Base-by-base conservation (phyloP, 1,140 invertebrate genomes). In the Batillaria attramentaria region DNA sequence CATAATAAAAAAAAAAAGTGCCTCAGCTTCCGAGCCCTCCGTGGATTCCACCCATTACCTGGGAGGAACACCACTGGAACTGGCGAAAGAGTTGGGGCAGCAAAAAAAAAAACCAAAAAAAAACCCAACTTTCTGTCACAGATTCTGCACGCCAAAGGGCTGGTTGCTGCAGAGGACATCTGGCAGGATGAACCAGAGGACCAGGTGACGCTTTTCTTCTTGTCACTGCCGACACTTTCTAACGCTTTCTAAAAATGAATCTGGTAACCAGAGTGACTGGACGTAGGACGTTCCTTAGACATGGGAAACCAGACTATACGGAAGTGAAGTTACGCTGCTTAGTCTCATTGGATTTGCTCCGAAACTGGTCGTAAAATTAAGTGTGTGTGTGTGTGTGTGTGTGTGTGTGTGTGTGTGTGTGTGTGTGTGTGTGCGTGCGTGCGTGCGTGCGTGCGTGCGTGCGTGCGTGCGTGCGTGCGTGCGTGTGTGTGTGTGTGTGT, bases 151-250 rank as follows among this genome's bases (percentile, higher is more conserved):
- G 73, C 62, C 1, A 77, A 81, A 68, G 81, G 83, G 20, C 76
- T 78, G 62, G 78, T 88, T 24, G 41, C 69, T 16, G 13, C 76
- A 54, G 43, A 81, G 69, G 79, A 86, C 42, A 86, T 88, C 18
- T 84, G 85, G 82, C 73, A 84, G 46, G 83, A 82, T 18, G 87
- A 87, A 83, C 84, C 84, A n/a, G 84, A 87, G 72, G 81, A 84
- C 75, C 16, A 42, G 70, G 84, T 85, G 79, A n/a, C n/a, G n/a
- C n/a, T n/a, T n/a, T n/a, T n/a, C n/a, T n/a, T n/a, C n/a, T n/a
- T n/a, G n/a, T n/a, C n/a, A n/a, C n/a, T n/a, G n/a, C n/a, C n/a
- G n/a, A n/a, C n/a, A n/a, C n/a, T n/a, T n/a, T n/a, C n/a, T n/a
- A n/a, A n/a, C n/a, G n/a, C n/a, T n/a, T n/a, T n/a, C n/a, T n/a